Evolutionary conservation across 2,888 invertebrate genomes (phyloP).

Genomic region (Melanophora roralis): DNA sequence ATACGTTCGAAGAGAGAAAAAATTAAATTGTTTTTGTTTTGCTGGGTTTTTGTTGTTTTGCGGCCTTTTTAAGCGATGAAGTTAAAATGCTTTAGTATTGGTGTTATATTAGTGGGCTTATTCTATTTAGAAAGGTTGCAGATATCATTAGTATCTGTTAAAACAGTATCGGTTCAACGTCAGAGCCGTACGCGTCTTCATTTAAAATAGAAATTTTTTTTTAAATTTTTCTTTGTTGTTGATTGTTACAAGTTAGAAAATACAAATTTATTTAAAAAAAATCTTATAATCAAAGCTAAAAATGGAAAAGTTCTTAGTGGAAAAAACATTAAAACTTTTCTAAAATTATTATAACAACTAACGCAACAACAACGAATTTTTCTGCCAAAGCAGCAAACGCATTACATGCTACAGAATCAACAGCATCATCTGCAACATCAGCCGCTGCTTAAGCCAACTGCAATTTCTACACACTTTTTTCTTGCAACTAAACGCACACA

Average conservation of each 20-base stretch:
- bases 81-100: conserved; percentile 38
- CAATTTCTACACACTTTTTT: conserved; percentile 31
- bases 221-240: conserved; percentile 20
- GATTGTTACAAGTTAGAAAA: conserved; percentile 7
- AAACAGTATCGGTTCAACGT: conserved; percentile 77
- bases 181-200: conserved; percentile 70
- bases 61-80: conserved; percentile 50
- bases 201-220: not conserved
- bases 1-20: too few species aligned
- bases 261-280: conserved; percentile 1
- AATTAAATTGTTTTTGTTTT: conserved; percentile 35
- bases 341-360: not conserved
- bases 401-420: conserved; percentile 25
- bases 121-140: conserved; percentile 74
- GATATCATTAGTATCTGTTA: conserved; percentile 69
- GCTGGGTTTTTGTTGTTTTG: conserved; percentile 24
- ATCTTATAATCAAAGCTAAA: not conserved
- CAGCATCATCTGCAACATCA: conserved; percentile 1
- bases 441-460: conserved; percentile 41
- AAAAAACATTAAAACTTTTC: too few species aligned
- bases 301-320: too few species aligned
- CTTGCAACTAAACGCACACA: conserved; percentile 35
- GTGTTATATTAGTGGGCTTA: conserved; percentile 55
- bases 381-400: conserved; percentile 9
- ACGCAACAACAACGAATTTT: conserved; percentile 2